These are phyloP conservation scores for Palythoa grandiflora DNA, from an alignment of 92 coral and sea anemone species.

Conservation along the genomic window DNA sequence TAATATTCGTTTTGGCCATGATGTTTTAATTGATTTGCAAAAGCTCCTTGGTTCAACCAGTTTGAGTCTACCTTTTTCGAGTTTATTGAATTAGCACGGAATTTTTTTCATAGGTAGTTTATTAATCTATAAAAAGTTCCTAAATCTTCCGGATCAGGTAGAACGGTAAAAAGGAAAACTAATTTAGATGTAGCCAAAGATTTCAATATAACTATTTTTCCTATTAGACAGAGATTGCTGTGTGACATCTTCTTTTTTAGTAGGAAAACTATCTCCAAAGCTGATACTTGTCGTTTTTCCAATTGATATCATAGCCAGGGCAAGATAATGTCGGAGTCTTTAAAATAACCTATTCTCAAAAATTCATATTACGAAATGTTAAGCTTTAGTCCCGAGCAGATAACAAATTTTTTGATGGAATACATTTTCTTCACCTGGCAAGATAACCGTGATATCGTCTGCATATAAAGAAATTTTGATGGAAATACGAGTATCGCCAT, in stretches of 20 bases:
- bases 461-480: too few species aligned
- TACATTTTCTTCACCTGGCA: too few species aligned
- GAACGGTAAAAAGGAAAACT: background rate
- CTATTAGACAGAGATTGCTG: background rate
- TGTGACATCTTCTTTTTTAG: background rate
- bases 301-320: background rate
- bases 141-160: background rate
- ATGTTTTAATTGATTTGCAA: background rate
- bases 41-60: background rate
- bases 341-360: background rate
- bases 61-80: slow-evolving; percentile 16
- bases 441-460: too few species aligned
- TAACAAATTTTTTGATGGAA: background rate
- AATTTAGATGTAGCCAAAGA: slow-evolving; percentile 1
- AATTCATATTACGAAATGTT: too few species aligned
- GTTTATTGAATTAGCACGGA: background rate
- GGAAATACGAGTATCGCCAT: too few species aligned
- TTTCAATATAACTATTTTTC: background rate
- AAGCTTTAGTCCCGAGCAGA: too few species aligned
- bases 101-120: background rate
- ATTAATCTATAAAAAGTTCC: background rate
- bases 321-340: background rate
- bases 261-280: background rate
- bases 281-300: slow-evolving; percentile 14
- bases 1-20: background rate